Evolutionary conservation across 2,888 invertebrate genomes (phyloP).

Genomic region (Euplexia lucipara): DNA sequence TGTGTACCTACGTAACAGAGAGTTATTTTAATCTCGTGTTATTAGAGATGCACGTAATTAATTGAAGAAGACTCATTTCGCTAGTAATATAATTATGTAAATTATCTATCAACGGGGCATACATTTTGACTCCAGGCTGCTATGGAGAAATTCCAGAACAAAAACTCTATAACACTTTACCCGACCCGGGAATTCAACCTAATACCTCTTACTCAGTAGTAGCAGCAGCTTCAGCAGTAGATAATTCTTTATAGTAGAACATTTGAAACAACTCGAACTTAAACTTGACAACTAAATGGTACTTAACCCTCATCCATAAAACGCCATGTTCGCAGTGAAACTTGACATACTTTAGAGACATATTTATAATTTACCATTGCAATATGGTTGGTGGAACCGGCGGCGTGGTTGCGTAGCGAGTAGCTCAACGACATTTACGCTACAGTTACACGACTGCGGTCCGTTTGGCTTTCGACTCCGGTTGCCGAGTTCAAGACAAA

Average conservation of each 20-base stretch:
- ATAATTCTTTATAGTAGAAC: too few species aligned
- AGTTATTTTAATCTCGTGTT: too few species aligned
- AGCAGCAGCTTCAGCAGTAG: too few species aligned
- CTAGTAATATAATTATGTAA: too few species aligned
- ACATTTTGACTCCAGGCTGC: too few species aligned
- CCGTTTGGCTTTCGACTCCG: constrained; percentile 55
- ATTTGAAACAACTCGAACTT: background rate
- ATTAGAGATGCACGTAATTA: too few species aligned
- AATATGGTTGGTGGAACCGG: constrained; percentile 23
- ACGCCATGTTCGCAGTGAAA: background rate
- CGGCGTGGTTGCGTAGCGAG: constrained; percentile 16
- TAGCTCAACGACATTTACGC: constrained; percentile 45
- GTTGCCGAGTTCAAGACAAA: constrained; percentile 57
- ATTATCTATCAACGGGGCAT: background rate
- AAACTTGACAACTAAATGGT: background rate
- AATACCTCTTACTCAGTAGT: too few species aligned
- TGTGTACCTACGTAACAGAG: too few species aligned
- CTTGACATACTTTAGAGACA: constrained; percentile 28
- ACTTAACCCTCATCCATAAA: background rate
- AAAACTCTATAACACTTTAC: too few species aligned
- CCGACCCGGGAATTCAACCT: too few species aligned
- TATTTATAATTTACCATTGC: constrained; percentile 10
- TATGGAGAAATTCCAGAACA: too few species aligned
- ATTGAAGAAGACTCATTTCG: too few species aligned
- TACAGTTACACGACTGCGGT: constrained; percentile 61